Base-by-base conservation (phyloP, 2,888 invertebrate genomes). In the Amblyjoppa proteus region DNA sequence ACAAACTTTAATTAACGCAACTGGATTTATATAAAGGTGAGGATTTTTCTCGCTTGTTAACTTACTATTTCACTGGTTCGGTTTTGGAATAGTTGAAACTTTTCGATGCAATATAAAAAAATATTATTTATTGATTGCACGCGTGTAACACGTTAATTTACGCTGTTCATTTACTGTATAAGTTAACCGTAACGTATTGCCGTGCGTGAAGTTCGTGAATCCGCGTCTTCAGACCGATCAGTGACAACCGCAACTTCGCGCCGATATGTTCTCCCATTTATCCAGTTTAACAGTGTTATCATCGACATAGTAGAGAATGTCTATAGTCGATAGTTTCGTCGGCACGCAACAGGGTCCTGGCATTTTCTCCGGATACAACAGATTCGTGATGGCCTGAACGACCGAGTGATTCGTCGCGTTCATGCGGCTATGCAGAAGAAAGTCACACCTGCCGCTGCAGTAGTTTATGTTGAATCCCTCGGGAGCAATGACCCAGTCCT, bases 331-430 rank as follows among this genome's bases (percentile, higher is more conserved):
- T 71, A 98, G 94, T 93, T 97, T 97, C 69, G 97, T 97, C 2
- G 98, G 98, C 0, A 98, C 98, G 94, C 98, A 99, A 89, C 98
- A 98, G 0, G 98, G 97, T 90, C 97, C 97, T 1, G 98, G 98
- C 69, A 96, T 96, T 95, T 96, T 95, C 6, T 95, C 95, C 0
- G 97, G 97, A 87, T 96, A 96, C 93, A 97, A 95, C 13, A 97
- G 95, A 94, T 98, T 97, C 2, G 97, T 97, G 88, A 98, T 94
- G 0, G 98, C 97, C 92, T 98, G 98, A 2, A 99, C 97, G 83
- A 99, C 98, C 2, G 98, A 98, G 93, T 99, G 98, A 94, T 98
- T 98, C 2, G 98, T 98, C 2, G 98, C 98, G 94, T 98, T 98
- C 96, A 98, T 97, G 92, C 97, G 97, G 0, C 97, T 97, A 90